Conservation (phyloP, 2,113 vertebrate species). For the Vombatus ursinus region DNA sequence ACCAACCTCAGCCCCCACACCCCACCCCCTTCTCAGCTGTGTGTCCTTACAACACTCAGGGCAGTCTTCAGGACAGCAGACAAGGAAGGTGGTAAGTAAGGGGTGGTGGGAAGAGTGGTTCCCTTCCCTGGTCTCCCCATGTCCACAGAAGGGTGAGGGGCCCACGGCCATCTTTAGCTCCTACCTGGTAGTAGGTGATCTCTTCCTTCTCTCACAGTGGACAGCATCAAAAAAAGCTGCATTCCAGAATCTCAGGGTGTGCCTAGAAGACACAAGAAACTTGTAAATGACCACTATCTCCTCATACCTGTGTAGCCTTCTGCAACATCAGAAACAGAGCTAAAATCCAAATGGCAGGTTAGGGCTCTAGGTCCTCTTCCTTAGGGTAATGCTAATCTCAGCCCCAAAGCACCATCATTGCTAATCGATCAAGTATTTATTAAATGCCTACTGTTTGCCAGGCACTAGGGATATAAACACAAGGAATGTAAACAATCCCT, state of each 20-base stretch:
- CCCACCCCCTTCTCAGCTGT: neutral
- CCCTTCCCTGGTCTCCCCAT: neutral
- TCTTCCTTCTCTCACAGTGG: constrained; percentile 96
- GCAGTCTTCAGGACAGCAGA: constrained; percentile 42
- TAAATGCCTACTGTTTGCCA: neutral
- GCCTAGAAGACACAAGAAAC: constrained; percentile 84
- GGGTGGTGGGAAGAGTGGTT: neutral
- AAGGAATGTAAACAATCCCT: neutral
- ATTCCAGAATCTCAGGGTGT: constrained; percentile 96
- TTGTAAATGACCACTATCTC: neutral
- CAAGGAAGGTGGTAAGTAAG: neutral
- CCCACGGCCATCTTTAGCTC: constrained; percentile 7
- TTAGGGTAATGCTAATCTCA: neutral
- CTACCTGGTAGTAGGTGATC: constrained; percentile 97
- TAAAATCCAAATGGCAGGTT: neutral
- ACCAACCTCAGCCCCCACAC: neutral
- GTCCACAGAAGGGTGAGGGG: neutral
- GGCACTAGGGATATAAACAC: neutral
- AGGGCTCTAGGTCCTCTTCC: neutral
- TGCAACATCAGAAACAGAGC: neutral
- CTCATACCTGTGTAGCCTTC: rapidly evolving
- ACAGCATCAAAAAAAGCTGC: constrained; percentile 98
- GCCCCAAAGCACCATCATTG: neutral
- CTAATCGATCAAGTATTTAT: neutral
- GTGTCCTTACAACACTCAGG: neutral